Conservation (phyloP, 1,140 invertebrate genomes). For the Saccostrea cuccullata region DNA sequence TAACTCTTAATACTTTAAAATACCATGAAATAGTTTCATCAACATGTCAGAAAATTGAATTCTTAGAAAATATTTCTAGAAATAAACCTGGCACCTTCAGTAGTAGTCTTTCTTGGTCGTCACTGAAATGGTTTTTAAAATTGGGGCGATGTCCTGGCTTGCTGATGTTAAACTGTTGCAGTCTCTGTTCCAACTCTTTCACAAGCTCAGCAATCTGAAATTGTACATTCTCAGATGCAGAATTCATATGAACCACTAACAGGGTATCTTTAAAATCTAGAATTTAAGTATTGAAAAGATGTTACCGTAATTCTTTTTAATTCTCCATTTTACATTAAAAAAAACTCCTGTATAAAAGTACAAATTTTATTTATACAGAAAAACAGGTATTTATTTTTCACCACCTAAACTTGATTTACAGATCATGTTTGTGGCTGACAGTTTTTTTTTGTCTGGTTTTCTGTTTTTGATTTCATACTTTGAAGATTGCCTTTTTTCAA, state of each 20-base stretch:
- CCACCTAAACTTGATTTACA: too few relatives aligned
- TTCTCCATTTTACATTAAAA: too few relatives aligned
- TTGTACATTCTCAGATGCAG: neutral
- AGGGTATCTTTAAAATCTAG: too few relatives aligned
- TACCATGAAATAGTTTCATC: neutral
- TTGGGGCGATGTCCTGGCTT: slow-evolving; percentile 59
- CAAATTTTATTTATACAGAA: too few relatives aligned
- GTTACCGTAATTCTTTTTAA: too few relatives aligned
- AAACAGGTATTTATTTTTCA: too few relatives aligned
- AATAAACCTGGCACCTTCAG: slow-evolving; percentile 66
- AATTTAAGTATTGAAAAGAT: neutral
- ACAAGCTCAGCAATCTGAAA: slow-evolving; percentile 83
- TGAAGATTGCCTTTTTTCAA: too few relatives aligned
- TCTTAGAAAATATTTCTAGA: neutral
- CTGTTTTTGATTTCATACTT: too few relatives aligned
- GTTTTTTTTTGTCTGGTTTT: too few relatives aligned
- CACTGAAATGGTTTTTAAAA: slow-evolving; percentile 56
- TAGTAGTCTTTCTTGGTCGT: slow-evolving; percentile 68
- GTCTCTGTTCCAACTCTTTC: slow-evolving; percentile 84
- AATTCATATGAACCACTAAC: too few relatives aligned
- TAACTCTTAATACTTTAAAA: neutral
- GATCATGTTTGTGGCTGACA: too few relatives aligned
- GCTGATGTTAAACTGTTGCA: slow-evolving; percentile 78
- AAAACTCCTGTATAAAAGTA: too few relatives aligned
- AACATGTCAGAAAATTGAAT: neutral